A percentile compares a stretch with the other conserved stretches of the same genome.
These are phyloP conservation scores for Metacarcinus magister DNA, from an alignment of 2,888 invertebrate genomes.

Conservation along the genomic window DNA sequence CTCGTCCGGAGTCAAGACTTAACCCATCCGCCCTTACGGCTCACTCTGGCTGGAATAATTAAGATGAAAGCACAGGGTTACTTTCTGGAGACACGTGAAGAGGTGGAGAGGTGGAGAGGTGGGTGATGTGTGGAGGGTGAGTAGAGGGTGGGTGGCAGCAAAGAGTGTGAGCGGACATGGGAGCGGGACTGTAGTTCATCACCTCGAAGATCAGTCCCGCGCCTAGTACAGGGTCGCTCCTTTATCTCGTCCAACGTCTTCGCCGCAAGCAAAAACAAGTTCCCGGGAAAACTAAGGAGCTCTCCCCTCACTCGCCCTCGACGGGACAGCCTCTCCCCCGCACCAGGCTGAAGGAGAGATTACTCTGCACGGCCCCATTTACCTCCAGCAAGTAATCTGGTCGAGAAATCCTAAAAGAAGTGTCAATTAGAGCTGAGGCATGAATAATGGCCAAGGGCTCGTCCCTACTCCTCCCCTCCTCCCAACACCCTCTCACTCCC, in stretches of 20 bases:
- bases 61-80: neutral
- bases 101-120: neutral
- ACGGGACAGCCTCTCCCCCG: neutral
- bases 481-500: constrained; percentile 37
- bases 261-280: constrained; percentile 3
- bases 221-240: neutral
- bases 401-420: constrained; percentile 74
- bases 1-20: constrained; percentile 18
- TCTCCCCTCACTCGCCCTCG: constrained; percentile 4
- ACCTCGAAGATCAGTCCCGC: neutral
- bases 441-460: constrained; percentile 64
- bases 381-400: constrained; percentile 77
- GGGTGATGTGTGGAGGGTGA: neutral
- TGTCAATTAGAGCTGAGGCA: constrained; percentile 72
- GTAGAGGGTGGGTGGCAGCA: neutral
- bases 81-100: neutral
- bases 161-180: too few species aligned
- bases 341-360: constrained; percentile 56
- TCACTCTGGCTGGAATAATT: constrained; percentile 37
- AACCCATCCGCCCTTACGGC: constrained; percentile 4
- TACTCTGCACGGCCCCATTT: constrained; percentile 74
- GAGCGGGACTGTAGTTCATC: neutral
- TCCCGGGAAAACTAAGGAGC: neutral
- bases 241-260: constrained; percentile 20
- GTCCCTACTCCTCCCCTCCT: neutral